Conservation (phyloP, 2,888 invertebrate species). For the Cristatella mucedo region DNA sequence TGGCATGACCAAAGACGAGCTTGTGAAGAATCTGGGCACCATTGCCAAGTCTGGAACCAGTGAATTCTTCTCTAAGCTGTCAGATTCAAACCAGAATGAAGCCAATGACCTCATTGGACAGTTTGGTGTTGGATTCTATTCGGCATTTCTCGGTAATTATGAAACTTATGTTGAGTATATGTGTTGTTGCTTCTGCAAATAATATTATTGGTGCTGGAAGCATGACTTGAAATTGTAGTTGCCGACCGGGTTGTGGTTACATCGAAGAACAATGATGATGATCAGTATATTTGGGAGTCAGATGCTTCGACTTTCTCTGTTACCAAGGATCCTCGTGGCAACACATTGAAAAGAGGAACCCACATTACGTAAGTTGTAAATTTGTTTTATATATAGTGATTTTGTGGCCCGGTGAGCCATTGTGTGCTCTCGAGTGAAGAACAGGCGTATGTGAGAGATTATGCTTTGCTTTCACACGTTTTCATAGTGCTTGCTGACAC, state of each 20-base stretch:
- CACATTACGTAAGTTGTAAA: conserved; percentile 49
- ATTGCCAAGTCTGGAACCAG: conserved; percentile 95
- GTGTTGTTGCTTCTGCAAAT: neutral
- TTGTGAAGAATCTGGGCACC: conserved; percentile 88
- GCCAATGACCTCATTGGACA: conserved; percentile 96
- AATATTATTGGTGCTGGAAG: neutral
- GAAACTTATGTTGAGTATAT: neutral
- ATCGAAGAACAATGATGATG: conserved; percentile 70
- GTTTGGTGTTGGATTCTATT: conserved; percentile 99
- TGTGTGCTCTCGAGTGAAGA: no score
- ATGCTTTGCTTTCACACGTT: no score
- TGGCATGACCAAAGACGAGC: conserved; percentile 86
- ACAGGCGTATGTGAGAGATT: no score
- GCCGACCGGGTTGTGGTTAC: conserved; percentile 89
- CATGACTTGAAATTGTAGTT: conserved; percentile 42
- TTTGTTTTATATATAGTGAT: no score
- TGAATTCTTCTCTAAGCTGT: conserved; percentile 81
- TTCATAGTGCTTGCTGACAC: no score
- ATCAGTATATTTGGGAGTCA: conserved; percentile 94
- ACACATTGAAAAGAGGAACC: conserved; percentile 75
- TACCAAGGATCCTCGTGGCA: conserved; percentile 78
- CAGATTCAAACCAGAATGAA: conserved; percentile 42
- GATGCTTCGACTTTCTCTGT: conserved; percentile 78
- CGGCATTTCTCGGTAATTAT: conserved; percentile 58
- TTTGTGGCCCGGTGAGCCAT: no score